Base-by-base conservation (phyloP, 2,888 invertebrate species). In the Drepana falcataria region DNA sequence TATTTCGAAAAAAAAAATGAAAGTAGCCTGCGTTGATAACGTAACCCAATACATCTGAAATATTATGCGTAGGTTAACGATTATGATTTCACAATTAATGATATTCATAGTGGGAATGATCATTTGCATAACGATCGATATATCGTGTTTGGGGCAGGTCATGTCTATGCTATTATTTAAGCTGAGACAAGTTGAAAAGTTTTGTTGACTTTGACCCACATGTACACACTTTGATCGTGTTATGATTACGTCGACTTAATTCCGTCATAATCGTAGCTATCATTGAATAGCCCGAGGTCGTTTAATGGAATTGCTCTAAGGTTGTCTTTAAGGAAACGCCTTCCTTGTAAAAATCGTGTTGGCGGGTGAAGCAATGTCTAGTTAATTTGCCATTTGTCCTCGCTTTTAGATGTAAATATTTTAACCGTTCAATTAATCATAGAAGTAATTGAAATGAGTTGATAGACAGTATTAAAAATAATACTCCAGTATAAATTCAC, bases 181-280 rank as follows among this genome's bases (percentile, higher is more conserved):
- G 9, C 9, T 3, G 9, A 6, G 9, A 44, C 44, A 44, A 6
- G 44, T 44, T 44, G 44, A 44, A 2, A 47, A 49, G 34, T 35
- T 49, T 35, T 49, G 35, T 49, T 54, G 53, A 53, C 53, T 35
- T 53, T 53, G 53, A 49, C 47, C 53, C 44, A 48, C 53, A 47
- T 48, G 40, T 7, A 40, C 6, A 41, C 7, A 51, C 40, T 51
- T 33, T 33, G 40, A 41, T 51, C 6, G 37, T 49, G 49, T 40
- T 37, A 40, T 33, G 40, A 49, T 40, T 40, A 49, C 40, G 33
- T 37, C 40, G 33, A 40, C 40, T 40, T 6, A 37, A 51, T 9
- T 41, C 2, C 4, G 41, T 51, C 2, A 35, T 33, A 51, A 51
- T 51, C 40, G 37, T 49, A 9, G 37, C 21, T 40, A 49, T 40